Base-by-base conservation (phyloP, 2,797 vertebrate genomes). In the Spizella passerina region DNA sequence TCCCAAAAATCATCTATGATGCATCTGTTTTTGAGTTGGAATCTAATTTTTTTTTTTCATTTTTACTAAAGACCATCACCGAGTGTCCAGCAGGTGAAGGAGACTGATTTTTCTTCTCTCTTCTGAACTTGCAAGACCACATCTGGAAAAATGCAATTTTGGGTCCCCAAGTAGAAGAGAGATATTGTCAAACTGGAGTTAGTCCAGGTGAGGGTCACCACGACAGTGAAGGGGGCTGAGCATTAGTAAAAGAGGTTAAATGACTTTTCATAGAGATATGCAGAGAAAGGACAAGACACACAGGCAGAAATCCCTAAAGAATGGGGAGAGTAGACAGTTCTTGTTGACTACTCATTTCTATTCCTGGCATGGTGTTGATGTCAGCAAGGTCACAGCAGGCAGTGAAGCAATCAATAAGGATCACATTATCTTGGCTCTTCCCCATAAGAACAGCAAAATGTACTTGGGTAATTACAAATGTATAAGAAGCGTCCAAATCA, bases 321-420 rank as follows among this genome's bases (percentile, higher is more conserved):
- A 77, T 0, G 1, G n/a, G 34, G 64, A 50, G 39, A 59, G 34
- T 39, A 50, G 17, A 81, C 14, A 60, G 56, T 43, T 95, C 82
- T 89, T 89, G 89, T 78, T 91, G 95, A 92, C 60, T 89, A 75
- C 92, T 95, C 71, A 92, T 53, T 96, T 94, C 89, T 92, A 93
- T 94, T 93, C 87, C 71, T 41, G 89, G 84, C 49, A 77, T 2
- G 13, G 49, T 77, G 49, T 61, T 80, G 86, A 89, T 89, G 71
- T 91, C 94, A 96, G 78, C 90, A 80, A 96, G 88, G 91, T 80
- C 89, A 93, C 27, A 43, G 84, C 46, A 89, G 75, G 71, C 75
- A 87, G 26, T 46, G 29, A 34, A 76, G 20, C 0, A 4, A 94
- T 85, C 86, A 82, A 57, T 87, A 87, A 71, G 69, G 72, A 78